Base-by-base conservation (phyloP, 1,140 invertebrate genomes). In the Coptotermes formosanus region DNA sequence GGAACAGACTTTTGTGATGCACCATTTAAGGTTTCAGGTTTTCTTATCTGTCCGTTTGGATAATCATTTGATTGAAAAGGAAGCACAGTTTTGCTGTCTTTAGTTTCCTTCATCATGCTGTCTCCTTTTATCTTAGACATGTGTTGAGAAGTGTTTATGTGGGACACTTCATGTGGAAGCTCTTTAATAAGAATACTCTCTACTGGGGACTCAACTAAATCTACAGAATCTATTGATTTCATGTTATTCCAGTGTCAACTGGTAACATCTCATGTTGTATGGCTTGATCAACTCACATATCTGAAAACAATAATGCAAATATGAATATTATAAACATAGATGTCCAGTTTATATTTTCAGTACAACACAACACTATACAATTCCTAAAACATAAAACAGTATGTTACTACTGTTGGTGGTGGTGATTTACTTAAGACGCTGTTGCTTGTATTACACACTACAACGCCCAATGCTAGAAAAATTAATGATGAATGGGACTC, bases 101-200 rank as follows among this genome's bases (percentile, higher is more conserved):
- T 75, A 9, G 64, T 75, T 30, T 75, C 64, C n/a, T 75, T 75
- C 64, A 75, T 30, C 64, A 75, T 75, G n/a, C 64, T 75, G 64
- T 75, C n/a, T n/a, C 64, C 14, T 3, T 75, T 30, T 0, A 75
- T 30, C n/a, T 75, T 30, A 11, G 25, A 75, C n/a, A 30, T 2
- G 14, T 0, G n/a, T n/a, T n/a, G 25, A 30, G 0, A 11, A 30
- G 0, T 75, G 64, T 16, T 75, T 30, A 75, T 3, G 1, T n/a
- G 25, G 25, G 64, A 16, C 25, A 75, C 64, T 75, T 75, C 25
- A 30, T 14, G 64, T 75, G 64, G 64, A 75, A 75, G 64, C 11
- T 75, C 64, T 30, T 75, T 75, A 8, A 75, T 30, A 75, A 75
- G n/a, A 75, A 30, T 30, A 30, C 25, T 30, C n/a, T 75, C 25